Conservation (phyloP, 2,797 vertebrate species). For the Coranthus polyacanthus region DNA sequence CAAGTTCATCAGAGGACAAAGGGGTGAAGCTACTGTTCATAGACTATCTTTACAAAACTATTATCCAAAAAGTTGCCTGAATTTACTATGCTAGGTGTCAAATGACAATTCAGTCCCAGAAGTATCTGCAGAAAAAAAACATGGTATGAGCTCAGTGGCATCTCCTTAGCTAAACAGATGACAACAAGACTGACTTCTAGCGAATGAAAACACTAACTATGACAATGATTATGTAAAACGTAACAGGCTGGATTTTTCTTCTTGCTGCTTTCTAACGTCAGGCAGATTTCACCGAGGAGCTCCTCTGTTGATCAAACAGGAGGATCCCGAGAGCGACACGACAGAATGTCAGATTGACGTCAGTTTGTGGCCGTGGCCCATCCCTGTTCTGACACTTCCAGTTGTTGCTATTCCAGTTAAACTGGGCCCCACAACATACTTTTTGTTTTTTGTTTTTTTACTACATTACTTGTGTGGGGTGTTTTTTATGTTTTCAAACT, state of each 20-base stretch:
- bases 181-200: constrained; percentile 4
- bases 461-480: constrained; percentile 30
- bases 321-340: no score
- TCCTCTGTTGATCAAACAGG: no score
- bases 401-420: constrained; percentile 31
- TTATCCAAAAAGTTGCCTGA: constrained; percentile 46
- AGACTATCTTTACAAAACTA: constrained; percentile 66
- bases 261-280: constrained; percentile 18
- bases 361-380: constrained; percentile 4
- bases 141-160: constrained; percentile 5
- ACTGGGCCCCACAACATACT: constrained; percentile 11
- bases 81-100: constrained; percentile 38
- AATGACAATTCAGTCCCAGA: constrained; percentile 14
- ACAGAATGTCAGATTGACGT: background rate
- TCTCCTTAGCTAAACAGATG: constrained; percentile 23
- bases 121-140: constrained; percentile 36
- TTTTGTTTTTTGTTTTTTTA: constrained; percentile 18
- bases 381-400: constrained; percentile 45
- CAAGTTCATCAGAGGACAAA: constrained; percentile 47
- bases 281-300: no score
- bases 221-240: constrained; percentile 23
- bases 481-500: constrained; percentile 1
- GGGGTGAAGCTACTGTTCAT: constrained; percentile 56
- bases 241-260: constrained; percentile 34
- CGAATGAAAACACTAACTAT: constrained; percentile 27